These are phyloP conservation scores for Gobio gobio DNA, from an alignment of 2,113 vertebrate genomes.

Conservation along the genomic window DNA sequence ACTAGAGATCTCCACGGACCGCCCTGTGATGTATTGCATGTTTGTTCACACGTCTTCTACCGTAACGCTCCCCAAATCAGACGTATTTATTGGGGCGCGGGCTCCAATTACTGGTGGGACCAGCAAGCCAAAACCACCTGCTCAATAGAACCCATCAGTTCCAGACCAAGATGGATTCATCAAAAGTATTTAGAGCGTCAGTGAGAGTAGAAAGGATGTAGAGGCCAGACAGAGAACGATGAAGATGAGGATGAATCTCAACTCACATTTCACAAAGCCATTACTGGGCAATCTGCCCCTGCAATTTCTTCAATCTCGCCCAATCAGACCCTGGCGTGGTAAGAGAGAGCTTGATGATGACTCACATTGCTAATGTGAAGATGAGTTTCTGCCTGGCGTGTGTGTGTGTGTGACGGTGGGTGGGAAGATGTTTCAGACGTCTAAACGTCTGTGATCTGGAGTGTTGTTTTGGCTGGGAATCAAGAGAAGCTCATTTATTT, in stretches of 20 bases:
- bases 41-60: constrained; percentile 36
- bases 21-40: constrained; percentile 33
- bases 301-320: constrained; percentile 48
- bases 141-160: constrained; percentile 21
- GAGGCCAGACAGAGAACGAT: constrained; percentile 30
- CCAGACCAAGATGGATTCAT: constrained; percentile 37
- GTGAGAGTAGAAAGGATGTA: constrained; percentile 18
- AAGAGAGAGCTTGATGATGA: constrained; percentile 32
- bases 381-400: constrained; percentile 14
- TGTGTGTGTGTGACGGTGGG: constrained; percentile 31
- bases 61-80: not conserved
- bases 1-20: constrained; percentile 29
- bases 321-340: constrained; percentile 27
- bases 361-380: constrained; percentile 40
- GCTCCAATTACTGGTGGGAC: constrained; percentile 30
- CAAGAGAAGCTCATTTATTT: constrained; percentile 29
- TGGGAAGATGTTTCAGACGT: constrained; percentile 8
- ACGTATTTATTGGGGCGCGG: not conserved
- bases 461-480: constrained; percentile 40
- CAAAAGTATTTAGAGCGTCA: constrained; percentile 31
- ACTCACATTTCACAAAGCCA: constrained; percentile 55
- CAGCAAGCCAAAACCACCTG: constrained; percentile 27
- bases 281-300: constrained; percentile 53
- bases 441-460: constrained; percentile 16
- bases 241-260: constrained; percentile 30